Conservation (phyloP, 1,140 invertebrate genomes). For the Sitophilus oryzae region DNA sequence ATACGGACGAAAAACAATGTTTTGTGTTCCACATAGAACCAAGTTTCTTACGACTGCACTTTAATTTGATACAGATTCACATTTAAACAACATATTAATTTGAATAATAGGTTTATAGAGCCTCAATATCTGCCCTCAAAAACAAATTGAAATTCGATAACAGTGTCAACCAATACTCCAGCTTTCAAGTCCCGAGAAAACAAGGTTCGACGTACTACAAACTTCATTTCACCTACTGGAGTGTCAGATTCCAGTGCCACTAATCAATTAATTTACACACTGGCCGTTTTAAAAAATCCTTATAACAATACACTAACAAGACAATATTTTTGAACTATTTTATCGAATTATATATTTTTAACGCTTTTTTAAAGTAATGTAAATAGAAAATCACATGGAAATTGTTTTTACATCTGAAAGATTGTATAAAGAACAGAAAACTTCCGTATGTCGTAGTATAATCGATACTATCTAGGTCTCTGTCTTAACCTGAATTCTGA, state of each 20-base stretch:
- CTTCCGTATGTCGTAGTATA: not conserved
- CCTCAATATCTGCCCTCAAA: constrained; percentile 5
- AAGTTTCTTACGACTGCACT: constrained; percentile 4
- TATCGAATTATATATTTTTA: no score
- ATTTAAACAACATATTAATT: constrained; percentile 13
- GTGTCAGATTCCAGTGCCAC: constrained; percentile 13
- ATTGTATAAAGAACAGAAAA: constrained; percentile 1
- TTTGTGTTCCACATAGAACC: constrained; percentile 35
- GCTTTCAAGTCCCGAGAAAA: constrained; percentile 20
- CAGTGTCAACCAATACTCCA: constrained; percentile 18
- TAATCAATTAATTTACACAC: constrained; percentile 16
- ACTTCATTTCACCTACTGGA: constrained; percentile 32
- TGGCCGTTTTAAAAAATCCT: not conserved
- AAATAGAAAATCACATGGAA: not conserved
- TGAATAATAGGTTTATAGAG: constrained; percentile 4
- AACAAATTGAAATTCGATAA: constrained; percentile 19
- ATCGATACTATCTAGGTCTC: no score
- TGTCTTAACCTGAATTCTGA: no score
- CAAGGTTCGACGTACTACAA: constrained; percentile 26
- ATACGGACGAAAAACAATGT: constrained; percentile 33
- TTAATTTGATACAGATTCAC: not conserved
- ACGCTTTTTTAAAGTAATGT: no score
- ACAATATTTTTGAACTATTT: not conserved
- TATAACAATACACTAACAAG: not conserved
- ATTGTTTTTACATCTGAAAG: not conserved